Base-by-base conservation (phyloP, 2,888 invertebrate genomes). In the Yponomeuta plumbellus region DNA sequence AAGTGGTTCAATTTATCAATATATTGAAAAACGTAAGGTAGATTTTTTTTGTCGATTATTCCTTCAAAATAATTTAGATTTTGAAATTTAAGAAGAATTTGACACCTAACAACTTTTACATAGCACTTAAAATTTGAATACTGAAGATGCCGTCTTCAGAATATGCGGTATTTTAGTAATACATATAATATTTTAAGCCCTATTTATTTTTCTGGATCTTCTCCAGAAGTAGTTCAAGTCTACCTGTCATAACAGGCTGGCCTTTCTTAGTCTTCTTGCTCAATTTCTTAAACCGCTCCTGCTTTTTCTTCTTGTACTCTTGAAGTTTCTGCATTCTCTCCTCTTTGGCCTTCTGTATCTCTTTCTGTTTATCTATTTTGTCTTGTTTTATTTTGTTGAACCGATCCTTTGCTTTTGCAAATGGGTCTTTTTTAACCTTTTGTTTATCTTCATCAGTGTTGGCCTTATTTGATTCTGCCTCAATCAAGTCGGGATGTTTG, bases 211-310 rank as follows among this genome's bases (percentile, higher is more conserved):
- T 66, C 61, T 96, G 93, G 72, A 97, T 96, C 83, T 96, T 94
- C 75, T 96, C 95, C 20, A 96, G 84, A 66, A 97, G 85, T 76
- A 96, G 80, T 83, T 97, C 94, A 77, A 97, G 91, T 72, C 97
- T 92, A 66, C 94, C 95, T 68, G 94, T 95, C 97, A 97, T 97
- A 1, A 97, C 86, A 0, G 97, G 97, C 77, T 97, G 97, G 0
- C 97, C 97, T 74, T 93, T 95, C 73, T 93, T 94, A 0, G 95
- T 97, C 78, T 94, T 96, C 78, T 94, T 94, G 64, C 94, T 95
- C 59, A 97, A 83, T 70, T 94, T 94, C 83, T 95, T 96, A 69
- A 92, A 94, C 68, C 92, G 94, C 64, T 94, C 94, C 63, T 93
- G 88, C 73, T 95, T 96, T 73, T 94, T 94, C 76, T 94, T 92